Conservation (phyloP, 1,140 invertebrate genomes). For the Whitmania pigra region DNA sequence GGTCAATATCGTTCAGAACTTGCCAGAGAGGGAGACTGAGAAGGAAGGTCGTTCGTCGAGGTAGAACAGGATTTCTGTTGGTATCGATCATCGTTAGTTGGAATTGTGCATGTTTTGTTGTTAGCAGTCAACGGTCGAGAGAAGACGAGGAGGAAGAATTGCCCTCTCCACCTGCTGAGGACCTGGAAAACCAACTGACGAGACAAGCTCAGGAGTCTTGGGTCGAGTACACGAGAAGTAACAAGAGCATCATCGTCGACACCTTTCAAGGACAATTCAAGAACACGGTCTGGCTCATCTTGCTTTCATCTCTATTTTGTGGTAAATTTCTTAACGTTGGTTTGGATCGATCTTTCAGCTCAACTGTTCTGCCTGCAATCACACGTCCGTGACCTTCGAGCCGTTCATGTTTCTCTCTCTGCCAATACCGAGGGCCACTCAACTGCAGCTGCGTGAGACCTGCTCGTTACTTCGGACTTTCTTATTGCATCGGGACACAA, state of each 20-base stretch:
- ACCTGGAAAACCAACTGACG: not conserved
- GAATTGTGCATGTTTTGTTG: no score
- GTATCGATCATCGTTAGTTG: no score
- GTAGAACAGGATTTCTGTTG: not conserved
- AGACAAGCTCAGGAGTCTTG: slow-evolving; percentile 50
- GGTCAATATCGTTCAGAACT: slow-evolving; percentile 29
- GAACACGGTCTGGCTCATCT: slow-evolving; percentile 49
- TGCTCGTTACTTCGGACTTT: slow-evolving; percentile 6
- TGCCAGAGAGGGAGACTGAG: not conserved
- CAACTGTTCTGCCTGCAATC: slow-evolving; percentile 54
- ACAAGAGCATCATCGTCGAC: slow-evolving; percentile 55
- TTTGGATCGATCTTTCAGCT: slow-evolving; percentile 42
- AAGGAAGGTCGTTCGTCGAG: not conserved
- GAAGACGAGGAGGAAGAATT: not conserved
- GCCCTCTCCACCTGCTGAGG: not conserved
- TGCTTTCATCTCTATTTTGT: not conserved
- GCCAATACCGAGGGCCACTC: slow-evolving; percentile 55
- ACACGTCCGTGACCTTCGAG: slow-evolving; percentile 58
- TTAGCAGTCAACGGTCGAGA: not conserved
- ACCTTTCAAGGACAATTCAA: slow-evolving; percentile 62
- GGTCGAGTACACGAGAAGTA: slow-evolving; percentile 50
- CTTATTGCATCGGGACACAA: no score
- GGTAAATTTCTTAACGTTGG: not conserved
- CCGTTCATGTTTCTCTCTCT: slow-evolving; percentile 63
- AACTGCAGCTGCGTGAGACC: slow-evolving; percentile 49